These are phyloP conservation scores for Congeria kusceri DNA, from an alignment of 2,888 invertebrate genomes.

Conservation along the genomic window DNA sequence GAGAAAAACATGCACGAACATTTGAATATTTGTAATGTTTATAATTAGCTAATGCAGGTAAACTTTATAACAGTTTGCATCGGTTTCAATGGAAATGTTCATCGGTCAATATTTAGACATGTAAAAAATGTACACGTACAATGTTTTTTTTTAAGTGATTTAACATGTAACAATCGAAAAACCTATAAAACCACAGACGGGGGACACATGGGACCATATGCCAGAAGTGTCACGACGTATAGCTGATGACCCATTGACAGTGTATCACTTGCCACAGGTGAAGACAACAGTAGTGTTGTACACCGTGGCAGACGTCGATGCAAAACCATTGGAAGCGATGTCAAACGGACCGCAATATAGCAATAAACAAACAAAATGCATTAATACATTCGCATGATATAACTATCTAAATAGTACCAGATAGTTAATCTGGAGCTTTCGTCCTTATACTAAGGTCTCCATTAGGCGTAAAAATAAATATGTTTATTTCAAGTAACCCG, in stretches of 20 bases:
- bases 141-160: not conserved
- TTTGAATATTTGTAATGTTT: no score
- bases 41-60: no score
- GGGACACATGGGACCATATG: not conserved
- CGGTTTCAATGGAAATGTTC: no score
- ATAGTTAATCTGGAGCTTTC: no score
- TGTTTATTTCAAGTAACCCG: no score
- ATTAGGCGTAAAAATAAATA: no score
- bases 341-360: constrained; percentile 9
- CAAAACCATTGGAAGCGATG: not conserved
- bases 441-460: no score
- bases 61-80: no score
- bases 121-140: no score
- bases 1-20: not conserved
- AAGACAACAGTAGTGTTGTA: constrained; percentile 15
- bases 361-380: not conserved
- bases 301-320: not conserved
- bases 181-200: constrained; percentile 2
- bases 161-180: not conserved
- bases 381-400: not conserved
- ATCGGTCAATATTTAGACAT: no score
- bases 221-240: not conserved
- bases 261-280: constrained; percentile 1
- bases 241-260: not conserved
- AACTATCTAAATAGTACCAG: not conserved